A percentile compares a stretch with the other conserved stretches of the same genome.
Conservation (phyloP, 2,888 invertebrate species). For the Harpalus rufipes region DNA sequence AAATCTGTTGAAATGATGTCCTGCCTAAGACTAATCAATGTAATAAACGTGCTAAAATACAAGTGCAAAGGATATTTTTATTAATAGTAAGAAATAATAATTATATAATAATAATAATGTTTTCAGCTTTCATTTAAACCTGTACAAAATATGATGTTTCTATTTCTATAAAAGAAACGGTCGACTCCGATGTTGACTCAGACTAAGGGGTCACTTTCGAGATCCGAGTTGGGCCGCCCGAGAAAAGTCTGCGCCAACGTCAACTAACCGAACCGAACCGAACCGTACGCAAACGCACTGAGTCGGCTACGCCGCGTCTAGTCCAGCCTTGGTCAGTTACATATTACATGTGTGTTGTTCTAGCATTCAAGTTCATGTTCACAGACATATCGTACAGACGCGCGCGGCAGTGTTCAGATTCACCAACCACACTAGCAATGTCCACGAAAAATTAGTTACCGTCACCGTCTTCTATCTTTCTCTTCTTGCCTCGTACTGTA, state of each 20-base stretch:
- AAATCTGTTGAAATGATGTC: constrained; percentile 60
- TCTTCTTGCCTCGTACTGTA: constrained; percentile 84
- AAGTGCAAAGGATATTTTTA: constrained; percentile 64
- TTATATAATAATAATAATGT: constrained; percentile 62
- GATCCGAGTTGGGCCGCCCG: background rate
- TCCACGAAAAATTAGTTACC: constrained; percentile 72
- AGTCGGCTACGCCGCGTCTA: constrained; percentile 33
- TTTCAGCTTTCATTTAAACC: constrained; percentile 64
- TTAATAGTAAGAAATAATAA: constrained; percentile 61
- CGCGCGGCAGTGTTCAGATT: constrained; percentile 62
- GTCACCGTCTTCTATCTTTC: constrained; percentile 85
- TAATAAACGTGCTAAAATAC: constrained; percentile 62
- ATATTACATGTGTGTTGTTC: constrained; percentile 48
- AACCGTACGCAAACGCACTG: constrained; percentile 32
- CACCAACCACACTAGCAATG: constrained; percentile 61
- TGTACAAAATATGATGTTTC: constrained; percentile 67
- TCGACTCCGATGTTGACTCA: constrained; percentile 53
- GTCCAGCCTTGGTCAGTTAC: constrained; percentile 44
- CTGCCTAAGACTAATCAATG: constrained; percentile 59
- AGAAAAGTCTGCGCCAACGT: constrained; percentile 33
- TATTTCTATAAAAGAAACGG: constrained; percentile 53
- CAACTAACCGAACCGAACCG: constrained; percentile 30
- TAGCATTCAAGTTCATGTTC: constrained; percentile 51
- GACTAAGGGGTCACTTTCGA: constrained; percentile 7
- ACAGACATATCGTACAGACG: constrained; percentile 56